phyloP scores from a whole-genome alignment of 2,797 vertebrate species.

The Tokudaia tokunoshimensis region DNA sequence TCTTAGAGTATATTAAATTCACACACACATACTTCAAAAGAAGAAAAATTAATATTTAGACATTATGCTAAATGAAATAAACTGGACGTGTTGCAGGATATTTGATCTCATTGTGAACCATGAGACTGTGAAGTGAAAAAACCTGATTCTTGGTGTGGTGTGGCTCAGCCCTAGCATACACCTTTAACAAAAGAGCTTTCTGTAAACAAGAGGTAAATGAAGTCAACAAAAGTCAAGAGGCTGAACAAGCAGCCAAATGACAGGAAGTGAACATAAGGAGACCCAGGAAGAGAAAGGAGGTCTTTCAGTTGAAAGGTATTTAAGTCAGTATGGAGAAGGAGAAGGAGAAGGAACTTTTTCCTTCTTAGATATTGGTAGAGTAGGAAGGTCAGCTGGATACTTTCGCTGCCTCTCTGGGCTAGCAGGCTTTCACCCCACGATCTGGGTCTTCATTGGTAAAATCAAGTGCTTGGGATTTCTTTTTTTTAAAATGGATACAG shows the following conservation, averaged over 20 bases:
- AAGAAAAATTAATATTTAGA: neutral
- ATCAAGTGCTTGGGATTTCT: neutral
- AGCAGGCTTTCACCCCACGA: neutral
- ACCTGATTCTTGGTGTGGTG: neutral
- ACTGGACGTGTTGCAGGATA: neutral
- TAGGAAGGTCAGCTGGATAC: neutral
- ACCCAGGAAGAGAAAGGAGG: neutral
- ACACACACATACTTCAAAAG: neutral
- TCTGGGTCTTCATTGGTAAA: neutral
- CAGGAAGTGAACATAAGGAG: neutral
- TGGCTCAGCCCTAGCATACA: neutral
- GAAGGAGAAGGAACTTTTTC: neutral
- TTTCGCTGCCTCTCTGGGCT: neutral
- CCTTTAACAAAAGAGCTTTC: neutral
- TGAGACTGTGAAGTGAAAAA: neutral
- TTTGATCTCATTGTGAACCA: neutral
- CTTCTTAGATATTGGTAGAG: neutral
- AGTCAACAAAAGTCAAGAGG: neutral
- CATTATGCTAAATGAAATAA: conserved; percentile 16
- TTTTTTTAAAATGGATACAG: neutral
- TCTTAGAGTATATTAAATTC: neutral
- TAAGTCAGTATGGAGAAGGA: neutral
- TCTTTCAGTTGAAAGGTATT: neutral
- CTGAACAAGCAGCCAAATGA: neutral
- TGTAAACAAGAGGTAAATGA: neutral